Percentiles rank a stretch among this genome's conserved stretches.
Evolutionary conservation across 2,113 vertebrate genomes (phyloP).

Genomic region (Nicator chloris): DNA sequence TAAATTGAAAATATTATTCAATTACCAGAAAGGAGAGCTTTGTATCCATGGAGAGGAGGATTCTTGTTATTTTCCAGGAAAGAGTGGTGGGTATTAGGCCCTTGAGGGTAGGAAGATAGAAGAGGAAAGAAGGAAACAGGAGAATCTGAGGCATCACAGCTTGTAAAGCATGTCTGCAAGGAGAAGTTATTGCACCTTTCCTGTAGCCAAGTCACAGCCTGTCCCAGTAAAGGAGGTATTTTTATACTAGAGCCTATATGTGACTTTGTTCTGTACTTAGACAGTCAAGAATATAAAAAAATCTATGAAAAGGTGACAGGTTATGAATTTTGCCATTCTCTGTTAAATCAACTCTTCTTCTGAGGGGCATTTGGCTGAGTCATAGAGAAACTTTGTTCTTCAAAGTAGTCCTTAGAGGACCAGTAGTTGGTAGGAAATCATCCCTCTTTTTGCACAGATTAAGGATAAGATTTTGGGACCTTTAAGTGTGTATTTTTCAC

Average conservation of each 20-base stretch:
- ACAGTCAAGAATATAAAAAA: neutral
- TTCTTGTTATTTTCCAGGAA: neutral
- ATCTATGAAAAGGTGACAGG: neutral
- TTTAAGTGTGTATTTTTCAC: neutral
- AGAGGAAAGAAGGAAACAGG: neutral
- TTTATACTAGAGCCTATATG: neutral
- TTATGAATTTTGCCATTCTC: neutral
- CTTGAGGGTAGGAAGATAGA: neutral
- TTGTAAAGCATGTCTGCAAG: neutral
- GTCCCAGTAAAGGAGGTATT: neutral
- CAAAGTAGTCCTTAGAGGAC: neutral
- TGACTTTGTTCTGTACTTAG: neutral
- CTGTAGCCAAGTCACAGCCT: neutral
- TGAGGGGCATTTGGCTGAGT: neutral
- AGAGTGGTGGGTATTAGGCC: neutral
- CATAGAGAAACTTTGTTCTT: neutral
- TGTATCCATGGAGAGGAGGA: neutral
- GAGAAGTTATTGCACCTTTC: neutral
- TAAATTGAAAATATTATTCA: neutral
- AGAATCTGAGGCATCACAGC: neutral
- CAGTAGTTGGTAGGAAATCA: neutral
- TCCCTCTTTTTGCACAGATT: neutral
- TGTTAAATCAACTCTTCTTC: neutral
- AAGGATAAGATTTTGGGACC: neutral
- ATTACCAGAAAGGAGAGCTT: constrained; percentile 1